Evolutionary conservation across 2,113 vertebrate genomes (phyloP), one percentile per base, ranked within the genome.

Genomic region (Lagopus leucura): DNA sequence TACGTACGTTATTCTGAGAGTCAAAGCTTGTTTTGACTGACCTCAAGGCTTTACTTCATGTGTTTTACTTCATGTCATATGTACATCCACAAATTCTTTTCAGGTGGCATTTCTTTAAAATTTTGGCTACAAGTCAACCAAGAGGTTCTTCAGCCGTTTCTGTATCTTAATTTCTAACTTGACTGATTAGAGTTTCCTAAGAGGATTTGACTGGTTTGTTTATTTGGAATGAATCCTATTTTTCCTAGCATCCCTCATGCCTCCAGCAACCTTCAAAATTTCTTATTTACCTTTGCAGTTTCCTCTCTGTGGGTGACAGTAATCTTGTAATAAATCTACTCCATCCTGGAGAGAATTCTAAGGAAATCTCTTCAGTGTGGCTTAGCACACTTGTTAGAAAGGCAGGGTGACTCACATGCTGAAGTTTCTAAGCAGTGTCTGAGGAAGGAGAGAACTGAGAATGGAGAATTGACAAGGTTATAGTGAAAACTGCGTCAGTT

Each of bases 261-360:
- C 64, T 91, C 64, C 75, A 91, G 85, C 67, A 86, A 66, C 82
- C 64, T 83, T 94, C 75, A 93, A 72, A 90, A 64, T 88, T 83
- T 86, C 69, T 95, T 96, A 96, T 94, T 90, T 94, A 96, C 88
- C 90, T 91, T 77, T 74, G 72, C 76, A 81, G 86, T 86, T 93
- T 95, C 79, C 72, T 42, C 55, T 83, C 55, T 83, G 69, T 69
- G 89, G 55, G 55, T 63, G 34, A 83, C 72, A 93, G 72, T 90
- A 93, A 96, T 95, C 92, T 91, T 73, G 88, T 86, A 91, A 90
- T 88, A 86, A 54, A 96, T 94, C 93, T 96, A 86, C 73, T 91
- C 69, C 38, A 74, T 47, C 45, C 88, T 80, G 75, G 11, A 70
- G 85, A 92, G 88, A 86, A 94, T 88, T 89, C 82, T 94, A 93